These are phyloP conservation scores for Spheniscus mendiculus DNA, from an alignment of 2,113 vertebrate genomes.

Conservation along the genomic window DNA sequence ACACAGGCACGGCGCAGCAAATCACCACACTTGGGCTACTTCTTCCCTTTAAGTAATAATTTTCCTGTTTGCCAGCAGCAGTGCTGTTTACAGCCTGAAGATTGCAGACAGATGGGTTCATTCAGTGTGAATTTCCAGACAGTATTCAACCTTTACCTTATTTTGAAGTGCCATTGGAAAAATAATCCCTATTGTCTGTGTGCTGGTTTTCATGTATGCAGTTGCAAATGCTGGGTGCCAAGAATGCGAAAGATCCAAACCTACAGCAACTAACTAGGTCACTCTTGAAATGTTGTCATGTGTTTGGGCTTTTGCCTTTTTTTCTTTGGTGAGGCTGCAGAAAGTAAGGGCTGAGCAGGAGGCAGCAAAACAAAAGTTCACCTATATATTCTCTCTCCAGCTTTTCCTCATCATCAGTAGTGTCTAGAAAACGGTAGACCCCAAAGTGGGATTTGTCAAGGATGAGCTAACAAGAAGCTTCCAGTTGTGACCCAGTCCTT, in stretches of 20 bases:
- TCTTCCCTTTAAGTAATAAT: neutral
- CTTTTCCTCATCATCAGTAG: neutral
- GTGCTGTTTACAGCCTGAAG: neutral
- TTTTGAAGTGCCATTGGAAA: constrained; percentile 4
- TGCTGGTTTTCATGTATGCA: neutral
- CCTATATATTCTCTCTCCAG: neutral
- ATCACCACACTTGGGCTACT: neutral
- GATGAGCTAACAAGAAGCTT: neutral
- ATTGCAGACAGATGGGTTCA: constrained; percentile 29
- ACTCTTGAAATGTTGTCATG: neutral
- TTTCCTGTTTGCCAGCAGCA: neutral
- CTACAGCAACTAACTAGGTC: neutral
- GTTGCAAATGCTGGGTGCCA: neutral
- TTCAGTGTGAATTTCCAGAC: constrained; percentile 2
- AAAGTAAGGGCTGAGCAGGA: neutral
- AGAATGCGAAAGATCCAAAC: neutral
- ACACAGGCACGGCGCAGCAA: neutral
- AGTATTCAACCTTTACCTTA: neutral
- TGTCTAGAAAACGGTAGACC: neutral
- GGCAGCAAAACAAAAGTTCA: neutral
- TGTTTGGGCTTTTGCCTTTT: neutral
- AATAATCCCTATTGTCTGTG: neutral
- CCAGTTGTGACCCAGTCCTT: neutral
- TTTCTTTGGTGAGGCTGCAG: neutral
- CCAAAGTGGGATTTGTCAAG: neutral